Conservation (phyloP, 2,888 invertebrate species). For the Acrocera orbiculus region DNA sequence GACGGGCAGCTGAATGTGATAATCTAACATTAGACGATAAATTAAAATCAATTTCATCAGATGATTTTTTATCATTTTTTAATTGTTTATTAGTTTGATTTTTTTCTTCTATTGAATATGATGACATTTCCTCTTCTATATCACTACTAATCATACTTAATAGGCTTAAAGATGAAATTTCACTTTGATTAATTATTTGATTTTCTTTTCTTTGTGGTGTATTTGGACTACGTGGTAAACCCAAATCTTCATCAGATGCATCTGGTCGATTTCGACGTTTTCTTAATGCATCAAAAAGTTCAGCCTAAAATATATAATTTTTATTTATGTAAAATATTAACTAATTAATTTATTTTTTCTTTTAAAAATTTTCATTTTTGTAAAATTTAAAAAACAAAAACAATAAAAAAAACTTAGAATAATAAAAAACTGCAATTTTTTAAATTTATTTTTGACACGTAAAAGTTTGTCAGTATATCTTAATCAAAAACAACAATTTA, state of each 20-base stretch:
- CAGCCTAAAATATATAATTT: slow-evolving; percentile 39
- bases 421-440: too few relatives aligned
- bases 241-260: slow-evolving; percentile 55
- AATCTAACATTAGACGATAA: slow-evolving; percentile 36
- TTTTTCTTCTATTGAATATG: too few relatives aligned
- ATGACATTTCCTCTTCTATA: slow-evolving; percentile 6
- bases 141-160: slow-evolving; percentile 41
- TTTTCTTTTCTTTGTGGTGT: slow-evolving; percentile 41
- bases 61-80: slow-evolving; percentile 12
- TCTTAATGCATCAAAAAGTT: slow-evolving; percentile 53
- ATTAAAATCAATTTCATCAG: slow-evolving; percentile 24
- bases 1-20: slow-evolving; percentile 62
- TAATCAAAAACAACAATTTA: too few relatives aligned
- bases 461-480: too few relatives aligned
- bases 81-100: slow-evolving; percentile 11
- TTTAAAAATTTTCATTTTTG: background rate
- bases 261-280: slow-evolving; percentile 48
- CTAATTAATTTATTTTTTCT: too few relatives aligned
- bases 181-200: slow-evolving; percentile 32
- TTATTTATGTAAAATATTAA: background rate
- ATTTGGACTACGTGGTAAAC: slow-evolving; percentile 55
- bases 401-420: too few relatives aligned
- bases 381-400: too few relatives aligned
- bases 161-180: slow-evolving; percentile 32
- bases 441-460: too few relatives aligned